Evolutionary conservation across 2,888 invertebrate species (phyloP).

Genomic region (Sarcophaga caerulescens): DNA sequence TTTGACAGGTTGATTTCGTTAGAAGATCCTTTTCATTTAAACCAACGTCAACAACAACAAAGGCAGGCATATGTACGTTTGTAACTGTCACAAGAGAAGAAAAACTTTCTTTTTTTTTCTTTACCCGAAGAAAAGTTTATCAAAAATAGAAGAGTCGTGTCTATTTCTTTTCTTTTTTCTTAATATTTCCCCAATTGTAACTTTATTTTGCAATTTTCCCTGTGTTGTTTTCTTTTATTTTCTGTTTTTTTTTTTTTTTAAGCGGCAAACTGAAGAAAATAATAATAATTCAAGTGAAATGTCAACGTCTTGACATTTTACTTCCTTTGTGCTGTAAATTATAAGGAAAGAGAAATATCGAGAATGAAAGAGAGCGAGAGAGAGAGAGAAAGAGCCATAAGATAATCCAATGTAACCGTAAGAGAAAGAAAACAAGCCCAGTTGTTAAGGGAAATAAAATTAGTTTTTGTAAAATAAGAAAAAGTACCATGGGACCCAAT

Average conservation of each 20-base stretch:
- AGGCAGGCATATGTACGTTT: neutral
- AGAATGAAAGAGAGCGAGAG: too few species aligned
- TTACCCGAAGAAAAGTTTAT: neutral
- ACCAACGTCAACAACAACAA: neutral
- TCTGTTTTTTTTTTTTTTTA: neutral
- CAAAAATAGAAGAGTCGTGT: neutral
- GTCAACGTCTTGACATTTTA: conserved; percentile 46
- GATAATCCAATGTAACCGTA: too few species aligned
- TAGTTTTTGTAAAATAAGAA: too few species aligned
- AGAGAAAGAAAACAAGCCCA: too few species aligned
- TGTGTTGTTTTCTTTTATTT: conserved; percentile 6
- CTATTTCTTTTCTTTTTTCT: too few species aligned
- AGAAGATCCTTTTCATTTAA: conserved; percentile 14
- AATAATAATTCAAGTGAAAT: conserved; percentile 44
- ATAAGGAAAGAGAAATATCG: too few species aligned
- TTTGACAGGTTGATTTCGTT: conserved; percentile 57
- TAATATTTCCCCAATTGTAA: too few species aligned
- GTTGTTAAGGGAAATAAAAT: too few species aligned
- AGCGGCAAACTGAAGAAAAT: too few species aligned
- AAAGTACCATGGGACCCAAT: too few species aligned
- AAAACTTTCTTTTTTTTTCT: conserved; percentile 8
- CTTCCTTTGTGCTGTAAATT: neutral
- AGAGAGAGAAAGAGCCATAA: too few species aligned
- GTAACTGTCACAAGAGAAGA: neutral
- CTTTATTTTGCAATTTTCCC: too few species aligned